Evolutionary conservation across 2,888 invertebrate genomes (phyloP).

Genomic region (Ornithoptera alexandrae): DNA sequence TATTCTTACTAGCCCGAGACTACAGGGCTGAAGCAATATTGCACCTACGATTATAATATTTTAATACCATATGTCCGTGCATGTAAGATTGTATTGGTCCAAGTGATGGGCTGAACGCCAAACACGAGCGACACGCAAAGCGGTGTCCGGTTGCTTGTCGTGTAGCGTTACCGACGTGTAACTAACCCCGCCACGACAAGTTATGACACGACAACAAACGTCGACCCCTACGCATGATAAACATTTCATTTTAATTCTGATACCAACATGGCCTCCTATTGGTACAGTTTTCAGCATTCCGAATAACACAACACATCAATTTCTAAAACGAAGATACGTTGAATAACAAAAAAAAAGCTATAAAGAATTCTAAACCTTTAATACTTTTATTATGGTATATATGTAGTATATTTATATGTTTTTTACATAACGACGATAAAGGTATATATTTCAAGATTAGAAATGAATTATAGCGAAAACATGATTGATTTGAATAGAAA

Average conservation of each 20-base stretch:
- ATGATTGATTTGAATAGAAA: too few species aligned
- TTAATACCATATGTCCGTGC: constrained; percentile 1
- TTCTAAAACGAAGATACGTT: not conserved
- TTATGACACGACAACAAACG: constrained; percentile 72
- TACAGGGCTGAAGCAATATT: not conserved
- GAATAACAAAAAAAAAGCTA: not conserved
- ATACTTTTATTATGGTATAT: not conserved
- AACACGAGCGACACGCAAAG: constrained; percentile 56
- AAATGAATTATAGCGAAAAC: too few species aligned
- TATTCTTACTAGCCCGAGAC: too few species aligned
- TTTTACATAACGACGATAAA: too few species aligned
- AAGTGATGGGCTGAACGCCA: constrained; percentile 35
- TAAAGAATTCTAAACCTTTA: not conserved
- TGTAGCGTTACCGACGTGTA: constrained; percentile 59
- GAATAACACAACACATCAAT: not conserved
- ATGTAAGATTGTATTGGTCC: not conserved
- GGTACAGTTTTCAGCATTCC: constrained; percentile 26
- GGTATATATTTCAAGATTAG: too few species aligned
- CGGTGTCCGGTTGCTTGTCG: constrained; percentile 68
- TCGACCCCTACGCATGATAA: constrained; percentile 53
- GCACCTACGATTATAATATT: not conserved
- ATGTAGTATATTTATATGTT: not conserved
- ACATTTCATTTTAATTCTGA: constrained; percentile 55
- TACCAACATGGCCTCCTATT: constrained; percentile 36
- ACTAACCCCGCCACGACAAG: constrained; percentile 60